Conservation (phyloP, 2,888 invertebrate species). For the Nineta flava region DNA sequence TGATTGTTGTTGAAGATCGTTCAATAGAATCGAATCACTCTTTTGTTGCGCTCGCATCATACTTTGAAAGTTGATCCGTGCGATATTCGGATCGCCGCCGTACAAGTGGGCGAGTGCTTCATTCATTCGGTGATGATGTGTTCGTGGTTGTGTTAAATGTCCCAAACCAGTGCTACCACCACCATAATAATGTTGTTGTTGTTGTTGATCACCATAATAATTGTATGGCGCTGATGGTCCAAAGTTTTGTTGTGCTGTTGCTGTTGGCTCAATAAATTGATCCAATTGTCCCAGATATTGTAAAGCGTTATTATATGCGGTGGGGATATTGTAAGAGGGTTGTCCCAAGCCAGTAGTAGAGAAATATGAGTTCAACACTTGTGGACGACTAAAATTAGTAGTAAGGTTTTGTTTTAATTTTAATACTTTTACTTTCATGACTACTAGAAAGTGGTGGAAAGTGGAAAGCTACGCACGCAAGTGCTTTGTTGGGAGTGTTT, state of each 20-base stretch:
- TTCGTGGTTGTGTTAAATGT: background rate
- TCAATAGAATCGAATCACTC: background rate
- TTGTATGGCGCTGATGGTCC: background rate
- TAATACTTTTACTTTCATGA: too few species aligned
- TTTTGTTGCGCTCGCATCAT: background rate
- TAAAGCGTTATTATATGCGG: background rate
- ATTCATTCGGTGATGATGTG: background rate
- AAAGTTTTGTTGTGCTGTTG: background rate
- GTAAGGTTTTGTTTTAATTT: background rate
- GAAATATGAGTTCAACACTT: conserved; percentile 25
- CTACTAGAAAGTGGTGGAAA: background rate
- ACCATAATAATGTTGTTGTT: background rate
- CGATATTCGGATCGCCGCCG: background rate
- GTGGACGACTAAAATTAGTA: conserved; percentile 22
- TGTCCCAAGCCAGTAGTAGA: conserved; percentile 8
- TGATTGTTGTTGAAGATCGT: background rate
- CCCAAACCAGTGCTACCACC: background rate
- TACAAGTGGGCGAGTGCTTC: background rate
- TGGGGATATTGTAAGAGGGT: conserved; percentile 1
- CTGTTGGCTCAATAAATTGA: background rate
- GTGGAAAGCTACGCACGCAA: too few species aligned
- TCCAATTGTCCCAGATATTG: background rate
- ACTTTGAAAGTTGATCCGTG: too few species aligned
- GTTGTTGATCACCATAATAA: background rate
- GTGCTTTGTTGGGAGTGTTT: too few species aligned